Evolutionary conservation across 37 sponge, comb jelly and placozoan species (phyloP).

Genomic region (Bolinopsis microptera): DNA sequence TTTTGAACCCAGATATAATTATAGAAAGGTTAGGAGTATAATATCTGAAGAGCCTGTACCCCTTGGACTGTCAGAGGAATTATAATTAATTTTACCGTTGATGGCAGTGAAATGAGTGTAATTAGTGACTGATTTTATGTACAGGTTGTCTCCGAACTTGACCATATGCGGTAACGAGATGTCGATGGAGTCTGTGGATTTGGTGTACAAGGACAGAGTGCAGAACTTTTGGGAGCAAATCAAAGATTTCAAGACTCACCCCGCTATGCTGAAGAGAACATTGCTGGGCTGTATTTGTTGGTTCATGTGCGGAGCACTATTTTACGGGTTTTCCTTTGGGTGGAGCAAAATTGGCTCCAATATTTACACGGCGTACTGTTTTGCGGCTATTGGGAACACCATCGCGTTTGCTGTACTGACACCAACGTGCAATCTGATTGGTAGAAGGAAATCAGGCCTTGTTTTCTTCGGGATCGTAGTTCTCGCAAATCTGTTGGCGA

Average conservation of each 20-base stretch:
- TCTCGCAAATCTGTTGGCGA: not conserved
- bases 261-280: not conserved
- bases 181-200: not conserved
- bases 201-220: not conserved
- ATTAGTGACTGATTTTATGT: too few relatives aligned
- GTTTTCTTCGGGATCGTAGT: not conserved
- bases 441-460: not conserved
- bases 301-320: not conserved
- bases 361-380: not conserved
- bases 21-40: too few relatives aligned
- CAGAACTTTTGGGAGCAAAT: not conserved
- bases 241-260: not conserved
- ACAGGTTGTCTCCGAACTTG: too few relatives aligned
- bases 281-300: not conserved
- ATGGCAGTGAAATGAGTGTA: too few relatives aligned
- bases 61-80: too few relatives aligned
- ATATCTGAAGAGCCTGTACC: too few relatives aligned
- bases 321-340: not conserved
- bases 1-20: too few relatives aligned
- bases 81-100: too few relatives aligned
- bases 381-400: not conserved
- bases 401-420: not conserved
- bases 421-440: not conserved
- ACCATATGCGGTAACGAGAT: not conserved
- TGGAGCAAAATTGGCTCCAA: not conserved